Conservation (phyloP, 1,140 invertebrate genomes). For the Panagrolaimus sp. region DNA sequence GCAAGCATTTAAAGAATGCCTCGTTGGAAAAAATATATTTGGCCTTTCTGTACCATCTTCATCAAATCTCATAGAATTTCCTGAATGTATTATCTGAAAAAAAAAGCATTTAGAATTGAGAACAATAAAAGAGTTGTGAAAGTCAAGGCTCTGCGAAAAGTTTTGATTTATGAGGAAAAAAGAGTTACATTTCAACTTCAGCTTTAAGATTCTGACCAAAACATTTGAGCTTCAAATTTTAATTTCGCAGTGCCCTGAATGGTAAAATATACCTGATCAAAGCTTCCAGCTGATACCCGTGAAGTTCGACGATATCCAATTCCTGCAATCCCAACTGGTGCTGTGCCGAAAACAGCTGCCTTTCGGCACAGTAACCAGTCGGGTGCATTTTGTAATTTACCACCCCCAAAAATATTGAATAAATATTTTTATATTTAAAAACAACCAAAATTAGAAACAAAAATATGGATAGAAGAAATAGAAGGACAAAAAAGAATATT, state of each 20-base stretch:
- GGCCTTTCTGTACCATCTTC: neutral
- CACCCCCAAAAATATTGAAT: constrained; percentile 13
- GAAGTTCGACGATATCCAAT: constrained; percentile 2
- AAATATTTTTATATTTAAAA: neutral
- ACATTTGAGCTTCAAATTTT: too few species aligned
- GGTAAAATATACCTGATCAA: constrained; percentile 16
- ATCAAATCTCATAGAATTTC: constrained; percentile 4
- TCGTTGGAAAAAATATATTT: neutral
- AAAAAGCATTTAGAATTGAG: neutral
- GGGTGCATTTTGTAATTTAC: constrained; percentile 10
- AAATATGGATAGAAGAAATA: too few species aligned
- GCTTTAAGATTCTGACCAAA: too few species aligned
- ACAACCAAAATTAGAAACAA: too few species aligned
- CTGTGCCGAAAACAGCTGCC: constrained; percentile 5
- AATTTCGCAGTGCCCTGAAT: too few species aligned
- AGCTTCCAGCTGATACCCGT: constrained; percentile 5
- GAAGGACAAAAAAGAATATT: too few species aligned
- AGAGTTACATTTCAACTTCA: too few species aligned
- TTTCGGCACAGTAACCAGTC: constrained; percentile 13
- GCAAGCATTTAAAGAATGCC: constrained; percentile 7
- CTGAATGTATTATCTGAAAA: neutral
- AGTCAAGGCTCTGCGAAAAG: too few species aligned
- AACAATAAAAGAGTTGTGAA: neutral
- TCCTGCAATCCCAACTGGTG: constrained; percentile 3
- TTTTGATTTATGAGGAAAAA: too few species aligned